These are phyloP conservation scores for Potamilus streckersoni DNA, from an alignment of 1,140 invertebrate species.

Conservation along the genomic window DNA sequence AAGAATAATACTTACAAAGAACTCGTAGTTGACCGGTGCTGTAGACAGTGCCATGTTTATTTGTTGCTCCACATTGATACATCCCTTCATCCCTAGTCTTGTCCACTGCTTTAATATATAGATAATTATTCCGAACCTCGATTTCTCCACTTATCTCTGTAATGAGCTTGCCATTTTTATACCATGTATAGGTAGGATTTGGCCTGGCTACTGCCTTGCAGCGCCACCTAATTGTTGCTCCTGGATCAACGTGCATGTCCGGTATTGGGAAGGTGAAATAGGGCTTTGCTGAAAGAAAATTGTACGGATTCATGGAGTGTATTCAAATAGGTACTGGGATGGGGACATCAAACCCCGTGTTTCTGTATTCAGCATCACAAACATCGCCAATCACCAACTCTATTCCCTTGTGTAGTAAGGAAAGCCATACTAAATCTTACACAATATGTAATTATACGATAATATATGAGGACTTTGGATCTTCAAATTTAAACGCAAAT, in stretches of 20 bases:
- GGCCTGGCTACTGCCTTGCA: constrained; percentile 25
- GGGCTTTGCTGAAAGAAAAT: constrained; percentile 28
- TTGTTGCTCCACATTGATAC: constrained; percentile 93
- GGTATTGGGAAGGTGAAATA: constrained; percentile 21
- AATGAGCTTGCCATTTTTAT: constrained; percentile 20
- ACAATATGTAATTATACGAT: too few relatives aligned
- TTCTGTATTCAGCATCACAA: too few relatives aligned
- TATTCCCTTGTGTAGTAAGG: too few relatives aligned
- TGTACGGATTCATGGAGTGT: too few relatives aligned
- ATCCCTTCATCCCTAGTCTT: constrained; percentile 74
- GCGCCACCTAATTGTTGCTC: constrained; percentile 16
- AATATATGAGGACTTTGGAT: too few relatives aligned
- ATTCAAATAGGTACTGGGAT: too few relatives aligned
- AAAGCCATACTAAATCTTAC: too few relatives aligned
- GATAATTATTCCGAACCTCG: constrained; percentile 6
- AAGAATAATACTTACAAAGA: constrained; percentile 32
- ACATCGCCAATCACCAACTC: too few relatives aligned
- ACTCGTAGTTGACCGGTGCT: constrained; percentile 91
- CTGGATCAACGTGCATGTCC: constrained; percentile 15
- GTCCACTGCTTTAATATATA: constrained; percentile 11
- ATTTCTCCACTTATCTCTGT: neutral
- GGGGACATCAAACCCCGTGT: too few relatives aligned
- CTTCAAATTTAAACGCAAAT: too few relatives aligned
- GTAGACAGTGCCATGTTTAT: constrained; percentile 87
- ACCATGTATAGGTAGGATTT: constrained; percentile 19